phyloP scores from a whole-genome alignment of 1,140 invertebrate genomes.

The Drosophila subpulchrella region DNA sequence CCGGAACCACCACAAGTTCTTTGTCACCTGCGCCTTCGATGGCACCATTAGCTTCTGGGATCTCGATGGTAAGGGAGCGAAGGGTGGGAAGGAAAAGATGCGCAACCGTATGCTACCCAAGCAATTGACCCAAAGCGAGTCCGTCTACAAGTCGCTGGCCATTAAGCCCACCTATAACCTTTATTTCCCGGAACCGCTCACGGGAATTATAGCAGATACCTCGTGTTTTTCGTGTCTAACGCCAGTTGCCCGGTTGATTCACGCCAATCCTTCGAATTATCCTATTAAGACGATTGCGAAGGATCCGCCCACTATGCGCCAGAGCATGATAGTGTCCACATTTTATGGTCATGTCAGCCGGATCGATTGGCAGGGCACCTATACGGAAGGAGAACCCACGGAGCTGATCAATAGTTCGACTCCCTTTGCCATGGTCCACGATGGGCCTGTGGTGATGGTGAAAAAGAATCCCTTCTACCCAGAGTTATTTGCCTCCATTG shows the following conservation, averaged over 20 bases:
- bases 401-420: slow-evolving; percentile 84
- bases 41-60: slow-evolving; percentile 90
- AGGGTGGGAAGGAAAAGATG: slow-evolving; percentile 30
- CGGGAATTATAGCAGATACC: slow-evolving; percentile 76
- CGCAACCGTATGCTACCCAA: slow-evolving; percentile 84
- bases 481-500: slow-evolving; percentile 86
- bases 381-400: slow-evolving; percentile 84
- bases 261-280: slow-evolving; percentile 53
- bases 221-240: slow-evolving; percentile 47
- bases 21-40: slow-evolving; percentile 88
- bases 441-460: slow-evolving; percentile 87
- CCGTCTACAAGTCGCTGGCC: slow-evolving; percentile 86
- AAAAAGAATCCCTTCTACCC: slow-evolving; percentile 86
- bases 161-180: slow-evolving; percentile 87
- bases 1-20: slow-evolving; percentile 86
- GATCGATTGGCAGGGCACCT: slow-evolving; percentile 84
- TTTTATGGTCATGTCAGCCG: slow-evolving; percentile 61
- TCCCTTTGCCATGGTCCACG: slow-evolving; percentile 86
- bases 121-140: slow-evolving; percentile 86
- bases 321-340: slow-evolving; percentile 72
- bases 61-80: slow-evolving; percentile 84
- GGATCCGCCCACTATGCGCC: slow-evolving; percentile 77
- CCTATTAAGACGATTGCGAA: slow-evolving; percentile 74
- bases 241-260: slow-evolving; percentile 23
- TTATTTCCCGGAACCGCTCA: slow-evolving; percentile 84